phyloP scores from a whole-genome alignment of 2,113 vertebrate genomes.

The Ictidomys tridecemlineatus region DNA sequence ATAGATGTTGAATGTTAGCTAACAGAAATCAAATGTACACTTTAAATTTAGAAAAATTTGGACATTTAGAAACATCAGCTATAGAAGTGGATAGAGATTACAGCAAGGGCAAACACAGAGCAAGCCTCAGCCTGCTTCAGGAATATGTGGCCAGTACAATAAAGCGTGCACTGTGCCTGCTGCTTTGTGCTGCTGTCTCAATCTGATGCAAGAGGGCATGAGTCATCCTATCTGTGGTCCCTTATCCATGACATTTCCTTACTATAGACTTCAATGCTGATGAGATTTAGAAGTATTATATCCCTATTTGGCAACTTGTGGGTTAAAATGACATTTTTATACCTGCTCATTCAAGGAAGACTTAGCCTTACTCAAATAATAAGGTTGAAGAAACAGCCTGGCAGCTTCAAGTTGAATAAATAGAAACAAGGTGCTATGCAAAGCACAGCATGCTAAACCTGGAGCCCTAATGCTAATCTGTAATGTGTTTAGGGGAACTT shows the following conservation, averaged over 20 bases:
- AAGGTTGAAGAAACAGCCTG: neutral
- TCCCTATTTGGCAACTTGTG: neutral
- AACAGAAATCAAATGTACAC: neutral
- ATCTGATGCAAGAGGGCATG: neutral
- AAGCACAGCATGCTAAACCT: neutral
- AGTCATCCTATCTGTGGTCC: neutral
- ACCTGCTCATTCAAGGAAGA: neutral
- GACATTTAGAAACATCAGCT: neutral
- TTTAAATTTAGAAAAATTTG: neutral
- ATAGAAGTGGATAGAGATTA: neutral
- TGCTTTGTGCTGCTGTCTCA: neutral
- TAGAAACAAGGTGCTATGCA: neutral
- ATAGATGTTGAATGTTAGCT: neutral
- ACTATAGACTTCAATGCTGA: neutral
- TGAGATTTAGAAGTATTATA: neutral
- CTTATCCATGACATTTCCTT: neutral
- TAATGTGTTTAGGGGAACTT: neutral
- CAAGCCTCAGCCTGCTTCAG: neutral
- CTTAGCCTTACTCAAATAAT: neutral
- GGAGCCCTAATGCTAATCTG: neutral
- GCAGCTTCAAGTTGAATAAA: neutral
- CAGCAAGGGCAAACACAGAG: neutral
- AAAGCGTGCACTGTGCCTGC: neutral
- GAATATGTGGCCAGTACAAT: neutral
- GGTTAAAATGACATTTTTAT: neutral